Evolutionary conservation across 2,797 vertebrate genomes (phyloP), one percentile per base, ranked within the genome.

Genomic region (Triplophysa bombifrons): DNA sequence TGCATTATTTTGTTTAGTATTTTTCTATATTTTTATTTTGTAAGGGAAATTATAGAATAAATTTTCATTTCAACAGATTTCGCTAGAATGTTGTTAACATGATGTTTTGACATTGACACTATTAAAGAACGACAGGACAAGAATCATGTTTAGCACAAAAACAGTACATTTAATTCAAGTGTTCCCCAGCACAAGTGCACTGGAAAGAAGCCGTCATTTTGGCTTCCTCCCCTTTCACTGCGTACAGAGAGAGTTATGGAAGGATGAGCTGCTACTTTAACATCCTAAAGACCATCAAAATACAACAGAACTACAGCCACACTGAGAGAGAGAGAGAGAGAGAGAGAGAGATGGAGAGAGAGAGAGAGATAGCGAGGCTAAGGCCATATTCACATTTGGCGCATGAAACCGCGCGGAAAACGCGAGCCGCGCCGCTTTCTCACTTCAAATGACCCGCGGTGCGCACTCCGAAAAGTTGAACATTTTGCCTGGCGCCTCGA

Each of bases 161-260:
- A 93, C 93, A 94, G 92, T 91, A 94, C 93, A 94, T 95, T 95
- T 94, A 94, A 84, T 95, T 94, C 93, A 94, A 94, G 94, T 94
- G 93, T 95, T 94, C 91, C 93, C 92, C 94, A 95, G 93, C 92
- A 94, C 93, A 94, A 93, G 93, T 93, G 94, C 93, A 94, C 93
- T 90, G 93, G 93, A 93, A 93, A 93, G 92, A 91, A 93, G 92
- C 77, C 91, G 90, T 85, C 89, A 72, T 82, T 78, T 67, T 8
- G 3, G 73, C 55, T 87, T 85, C 87, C 71, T 76, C 89, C 92
- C 89, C 91, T 93, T 92, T 91, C 91, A 93, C 89, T 89, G 91
- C 19, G n/a, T 72, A 92, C 87, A 88, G 90, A 86, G 89, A 90
- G 92, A 92, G 92, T 92, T 89, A 91, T 91, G 92, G 60, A 78